These are phyloP conservation scores for Cardiocondyla obscurior DNA, from an alignment of 1,140 invertebrate genomes.

Conservation along the genomic window DNA sequence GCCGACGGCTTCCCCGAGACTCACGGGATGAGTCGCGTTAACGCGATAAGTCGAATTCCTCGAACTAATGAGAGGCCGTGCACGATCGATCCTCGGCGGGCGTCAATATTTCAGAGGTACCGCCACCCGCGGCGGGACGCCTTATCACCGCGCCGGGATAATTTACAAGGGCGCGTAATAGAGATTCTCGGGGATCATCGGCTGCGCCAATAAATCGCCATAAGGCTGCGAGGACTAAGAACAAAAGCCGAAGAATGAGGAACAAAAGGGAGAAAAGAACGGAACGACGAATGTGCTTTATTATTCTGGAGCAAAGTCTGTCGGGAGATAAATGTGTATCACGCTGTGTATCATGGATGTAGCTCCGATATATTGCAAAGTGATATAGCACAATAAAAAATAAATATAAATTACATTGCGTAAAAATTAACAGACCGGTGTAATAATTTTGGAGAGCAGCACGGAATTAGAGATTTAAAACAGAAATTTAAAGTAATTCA, in stretches of 20 bases:
- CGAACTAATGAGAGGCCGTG: conserved; percentile 54
- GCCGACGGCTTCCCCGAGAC: background rate
- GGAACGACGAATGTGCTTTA: background rate
- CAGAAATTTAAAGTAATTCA: background rate
- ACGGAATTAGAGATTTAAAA: background rate
- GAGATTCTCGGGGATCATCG: conserved; percentile 65
- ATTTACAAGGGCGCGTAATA: conserved; percentile 66
- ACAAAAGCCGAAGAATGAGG: conserved; percentile 24
- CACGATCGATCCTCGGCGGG: conserved; percentile 38
- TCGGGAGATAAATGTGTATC: conserved; percentile 17
- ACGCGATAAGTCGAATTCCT: conserved; percentile 66
- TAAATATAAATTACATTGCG: background rate
- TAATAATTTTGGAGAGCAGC: background rate
- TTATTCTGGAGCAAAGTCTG: conserved; percentile 1
- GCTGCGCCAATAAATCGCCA: conserved; percentile 66
- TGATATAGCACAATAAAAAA: background rate
- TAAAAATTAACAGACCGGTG: background rate
- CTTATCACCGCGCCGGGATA: conserved; percentile 62
- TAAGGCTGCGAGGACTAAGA: conserved; percentile 60
- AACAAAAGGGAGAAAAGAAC: background rate
- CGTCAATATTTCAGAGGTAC: conserved; percentile 52
- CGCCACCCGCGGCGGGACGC: conserved; percentile 4
- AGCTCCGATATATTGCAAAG: background rate
- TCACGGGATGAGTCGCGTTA: conserved; percentile 50
- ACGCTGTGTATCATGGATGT: background rate